These are phyloP conservation scores for Myiagra hebetior DNA, from an alignment of 2,113 vertebrate species.

Conservation along the genomic window DNA sequence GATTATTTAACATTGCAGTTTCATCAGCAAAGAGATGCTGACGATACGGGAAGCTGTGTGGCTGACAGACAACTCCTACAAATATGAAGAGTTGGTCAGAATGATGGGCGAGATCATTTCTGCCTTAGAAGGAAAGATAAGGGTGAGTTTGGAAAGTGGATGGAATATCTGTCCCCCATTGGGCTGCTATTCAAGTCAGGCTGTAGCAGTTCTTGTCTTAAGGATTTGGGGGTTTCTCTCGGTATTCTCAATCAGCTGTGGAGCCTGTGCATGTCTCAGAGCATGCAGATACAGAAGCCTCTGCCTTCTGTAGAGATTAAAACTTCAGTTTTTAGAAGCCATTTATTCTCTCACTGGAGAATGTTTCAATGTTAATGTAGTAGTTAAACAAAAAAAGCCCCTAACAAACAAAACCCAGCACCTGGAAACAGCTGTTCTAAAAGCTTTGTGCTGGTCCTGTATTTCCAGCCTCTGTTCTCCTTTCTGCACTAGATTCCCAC, in stretches of 20 bases:
- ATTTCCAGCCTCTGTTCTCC: background rate
- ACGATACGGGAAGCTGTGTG: conserved; percentile 96
- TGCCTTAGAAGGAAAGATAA: conserved; percentile 89
- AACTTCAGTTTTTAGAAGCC: background rate
- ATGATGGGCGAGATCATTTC: conserved; percentile 98
- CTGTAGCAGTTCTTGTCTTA: background rate
- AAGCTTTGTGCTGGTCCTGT: background rate
- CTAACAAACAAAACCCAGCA: background rate
- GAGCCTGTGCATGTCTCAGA: background rate
- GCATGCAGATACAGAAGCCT: background rate
- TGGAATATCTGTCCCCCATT: background rate
- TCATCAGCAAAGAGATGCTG: conserved; percentile 94
- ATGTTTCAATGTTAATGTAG: background rate
- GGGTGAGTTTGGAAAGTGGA: conserved; percentile 73
- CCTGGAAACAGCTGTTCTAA: background rate
- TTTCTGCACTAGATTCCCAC: conserved; percentile 80
- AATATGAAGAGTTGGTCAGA: conserved; percentile 95
- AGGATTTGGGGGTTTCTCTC: background rate
- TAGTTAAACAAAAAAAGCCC: background rate
- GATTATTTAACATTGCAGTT: conserved; percentile 47
- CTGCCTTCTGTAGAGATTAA: background rate
- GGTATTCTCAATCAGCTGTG: background rate
- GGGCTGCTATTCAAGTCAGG: background rate
- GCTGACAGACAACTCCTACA: conserved; percentile 98
- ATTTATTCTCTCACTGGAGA: background rate